Evolutionary conservation across 2,113 vertebrate genomes (phyloP), one percentile per base, ranked within the genome.

Genomic region (Bambusicola thoracicus): DNA sequence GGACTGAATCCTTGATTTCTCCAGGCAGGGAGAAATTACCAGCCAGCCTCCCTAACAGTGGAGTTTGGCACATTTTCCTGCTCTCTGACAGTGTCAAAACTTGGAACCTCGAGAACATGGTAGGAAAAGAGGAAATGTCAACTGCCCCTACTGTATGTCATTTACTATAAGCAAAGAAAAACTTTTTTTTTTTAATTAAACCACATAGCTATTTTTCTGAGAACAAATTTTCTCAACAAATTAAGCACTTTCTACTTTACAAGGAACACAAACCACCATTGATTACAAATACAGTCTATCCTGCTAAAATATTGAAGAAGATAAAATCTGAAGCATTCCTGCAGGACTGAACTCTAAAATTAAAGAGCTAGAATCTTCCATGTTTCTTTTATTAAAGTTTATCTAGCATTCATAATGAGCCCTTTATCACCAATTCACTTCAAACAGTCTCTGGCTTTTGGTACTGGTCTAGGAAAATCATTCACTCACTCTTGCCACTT

Each of bases 391-490:
- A 74, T 25, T 20, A 3, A 36, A 77, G 34, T 34, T 46, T 93
- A 22, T 81, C 51, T 40, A 53, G 6, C 70, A 61, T 61, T 61
- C 77, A 8, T 34, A 93, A 78, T 59, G 32, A 93, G 22, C 32
- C 22, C 20, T 95, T 90, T 90, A 81, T 81, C 76, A 48, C n/a
- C 75, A 48, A 78, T 72, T 81, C 85, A 56, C 19, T 20, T 68
- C 38, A 68, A 86, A 68, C 13, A 36, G 3, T 83, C 85, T 13
- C 41, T 88, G 55, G 7, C 13, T 78, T 72, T 81, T 86, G 69
- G 30, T 81, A 81, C 22, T 24, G 76, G 21, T 81, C 25, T 81
- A 92, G 76, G 83, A 94, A 95, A 86, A 78, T 75, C 27, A 61
- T 92, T 43, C 51, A 11, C 34, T 81, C 30, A 8, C 16, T 62